phyloP scores from a whole-genome alignment of 1,140 invertebrate species.

The Temnothorax longispinosus region DNA sequence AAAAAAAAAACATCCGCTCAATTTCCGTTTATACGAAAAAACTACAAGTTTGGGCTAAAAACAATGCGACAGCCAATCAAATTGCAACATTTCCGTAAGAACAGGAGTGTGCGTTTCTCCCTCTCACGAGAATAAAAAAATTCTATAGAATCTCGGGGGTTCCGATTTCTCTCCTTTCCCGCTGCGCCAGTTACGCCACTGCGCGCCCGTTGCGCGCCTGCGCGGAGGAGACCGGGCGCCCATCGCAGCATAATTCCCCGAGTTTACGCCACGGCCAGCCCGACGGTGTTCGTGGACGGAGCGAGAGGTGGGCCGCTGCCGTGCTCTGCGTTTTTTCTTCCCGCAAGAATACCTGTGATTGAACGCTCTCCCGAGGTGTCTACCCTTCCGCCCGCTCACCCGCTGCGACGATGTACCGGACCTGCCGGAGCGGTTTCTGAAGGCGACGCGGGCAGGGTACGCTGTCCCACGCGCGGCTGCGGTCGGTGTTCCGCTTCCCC shows the following conservation, averaged over 20 bases:
- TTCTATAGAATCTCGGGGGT: too few species aligned
- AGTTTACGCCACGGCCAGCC: neutral
- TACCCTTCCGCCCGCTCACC: too few species aligned
- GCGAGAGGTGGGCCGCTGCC: neutral
- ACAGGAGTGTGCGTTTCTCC: too few species aligned
- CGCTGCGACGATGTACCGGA: slow-evolving; percentile 63
- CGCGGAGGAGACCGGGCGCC: neutral
- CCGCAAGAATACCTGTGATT: neutral
- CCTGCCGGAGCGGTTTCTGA: slow-evolving; percentile 73
- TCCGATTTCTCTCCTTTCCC: too few species aligned
- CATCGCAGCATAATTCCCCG: neutral
- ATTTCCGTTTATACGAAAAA: too few species aligned
- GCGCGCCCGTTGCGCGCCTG: neutral
- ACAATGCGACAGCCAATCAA: too few species aligned
- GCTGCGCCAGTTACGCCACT: neutral
- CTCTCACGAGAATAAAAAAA: too few species aligned
- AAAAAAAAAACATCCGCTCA: too few species aligned
- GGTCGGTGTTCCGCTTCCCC: slow-evolving; percentile 70
- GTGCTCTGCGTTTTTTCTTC: neutral
- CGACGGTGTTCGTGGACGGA: neutral
- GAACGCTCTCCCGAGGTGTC: neutral
- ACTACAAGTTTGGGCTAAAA: too few species aligned
- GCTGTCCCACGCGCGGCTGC: slow-evolving; percentile 49
- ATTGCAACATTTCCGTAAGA: too few species aligned
- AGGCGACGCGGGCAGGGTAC: slow-evolving; percentile 48